These are phyloP conservation scores for Deilephila elpenor DNA, from an alignment of 2,888 invertebrate genomes.

Conservation along the genomic window DNA sequence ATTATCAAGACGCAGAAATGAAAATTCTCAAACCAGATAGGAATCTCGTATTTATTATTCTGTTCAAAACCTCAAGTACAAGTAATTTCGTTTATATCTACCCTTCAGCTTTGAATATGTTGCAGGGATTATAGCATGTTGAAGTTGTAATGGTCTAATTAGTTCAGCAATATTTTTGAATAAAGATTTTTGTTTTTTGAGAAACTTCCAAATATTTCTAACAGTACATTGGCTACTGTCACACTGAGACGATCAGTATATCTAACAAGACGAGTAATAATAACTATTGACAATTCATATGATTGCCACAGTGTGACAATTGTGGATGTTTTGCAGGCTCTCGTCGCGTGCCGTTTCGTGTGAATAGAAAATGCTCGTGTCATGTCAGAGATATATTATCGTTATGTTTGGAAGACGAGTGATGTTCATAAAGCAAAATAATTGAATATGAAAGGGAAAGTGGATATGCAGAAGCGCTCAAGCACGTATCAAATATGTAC, in stretches of 20 bases:
- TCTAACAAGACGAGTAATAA: neutral
- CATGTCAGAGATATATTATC: conserved; percentile 15
- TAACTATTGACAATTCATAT: neutral
- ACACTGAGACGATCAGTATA: neutral
- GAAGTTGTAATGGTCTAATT: too few species aligned
- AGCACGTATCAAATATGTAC: neutral
- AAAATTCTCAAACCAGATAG: too few species aligned
- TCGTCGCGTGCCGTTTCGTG: conserved; percentile 49
- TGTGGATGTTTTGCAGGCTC: neutral
- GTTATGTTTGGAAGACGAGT: neutral
- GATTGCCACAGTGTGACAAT: neutral
- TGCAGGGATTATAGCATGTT: too few species aligned
- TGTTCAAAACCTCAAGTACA: too few species aligned
- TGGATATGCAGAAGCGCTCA: neutral
- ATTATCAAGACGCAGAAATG: too few species aligned
- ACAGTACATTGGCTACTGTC: too few species aligned
- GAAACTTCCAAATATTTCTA: too few species aligned
- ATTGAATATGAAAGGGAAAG: conserved; percentile 9
- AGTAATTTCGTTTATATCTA: too few species aligned
- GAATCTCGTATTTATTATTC: too few species aligned
- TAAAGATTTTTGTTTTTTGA: too few species aligned
- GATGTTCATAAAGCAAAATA: neutral
- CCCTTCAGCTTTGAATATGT: too few species aligned
- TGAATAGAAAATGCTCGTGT: conserved; percentile 46
- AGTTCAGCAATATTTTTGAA: too few species aligned